Base-by-base conservation (phyloP, 2,113 vertebrate genomes). In the Dascyllus trimaculatus region DNA sequence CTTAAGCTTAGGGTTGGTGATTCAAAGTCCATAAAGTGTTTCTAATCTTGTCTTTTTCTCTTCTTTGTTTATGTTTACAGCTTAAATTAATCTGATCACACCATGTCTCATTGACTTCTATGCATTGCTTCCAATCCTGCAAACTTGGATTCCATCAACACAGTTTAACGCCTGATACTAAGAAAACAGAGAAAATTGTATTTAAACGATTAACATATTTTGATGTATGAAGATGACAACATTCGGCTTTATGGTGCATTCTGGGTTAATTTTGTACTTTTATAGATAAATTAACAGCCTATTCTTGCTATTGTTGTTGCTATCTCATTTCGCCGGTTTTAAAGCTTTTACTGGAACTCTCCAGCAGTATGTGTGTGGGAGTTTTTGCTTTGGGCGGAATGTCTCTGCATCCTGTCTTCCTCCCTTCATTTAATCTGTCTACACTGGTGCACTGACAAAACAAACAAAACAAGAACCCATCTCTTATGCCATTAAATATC, bases 21-120 rank as follows among this genome's bases (percentile, higher is more conserved):
- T 59, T 40, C 21, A n/a, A 35, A 17, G 1, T 19, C 2, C 19
- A 43, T 15, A 11, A 32, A 18, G 51, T 54, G 18, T 51, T 21
- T 67, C 10, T 69, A 56, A 46, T 74, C 6, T 19, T n/a, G 0
- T 45, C 19, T 59, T 24, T 46, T 26, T 22, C 10, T 11, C 14
- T 51, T 25, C 9, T 13, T 77, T 71, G 0, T 13, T 77, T 75
- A 0, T 54, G 60, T 62, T 73, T 62, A 35, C 90, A 91, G 87
- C 80, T 40, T 91, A 63, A 84, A 60, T 35, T 64, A 38, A 3
- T 3, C 1, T 11, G 51, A 0, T 56, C 14, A 1, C 17, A 17
- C 21, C 22, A 1, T n/a, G 10, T 60, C 46, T 15, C 25, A 62
- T 4, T 4, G 59, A 2, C 25, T 54, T 65, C 38, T 5, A 51